These are phyloP conservation scores for Taxidea taxus DNA, from an alignment of 2,113 vertebrate genomes.

Conservation along the genomic window DNA sequence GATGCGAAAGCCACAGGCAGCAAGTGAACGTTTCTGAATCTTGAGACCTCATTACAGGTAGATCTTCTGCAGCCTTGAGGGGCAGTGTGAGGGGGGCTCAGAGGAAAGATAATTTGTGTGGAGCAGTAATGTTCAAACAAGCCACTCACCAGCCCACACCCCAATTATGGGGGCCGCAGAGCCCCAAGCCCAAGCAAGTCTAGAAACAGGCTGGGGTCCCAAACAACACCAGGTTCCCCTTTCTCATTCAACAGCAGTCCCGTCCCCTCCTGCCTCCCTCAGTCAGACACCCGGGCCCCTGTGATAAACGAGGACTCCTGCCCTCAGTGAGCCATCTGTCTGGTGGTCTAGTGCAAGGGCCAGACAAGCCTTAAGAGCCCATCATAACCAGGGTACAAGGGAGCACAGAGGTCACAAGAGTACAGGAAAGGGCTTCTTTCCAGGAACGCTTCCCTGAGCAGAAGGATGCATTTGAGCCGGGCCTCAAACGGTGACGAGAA, in stretches of 20 bases:
- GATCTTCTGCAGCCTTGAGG: slow-evolving; percentile 11
- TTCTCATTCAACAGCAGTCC: not conserved
- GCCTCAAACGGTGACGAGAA: not conserved
- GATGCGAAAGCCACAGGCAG: slow-evolving; percentile 54
- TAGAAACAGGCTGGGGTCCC: not conserved
- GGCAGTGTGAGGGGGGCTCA: not conserved
- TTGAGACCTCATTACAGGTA: slow-evolving; percentile 40
- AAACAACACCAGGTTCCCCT: not conserved
- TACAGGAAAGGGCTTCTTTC: not conserved
- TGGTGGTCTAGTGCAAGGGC: not conserved
- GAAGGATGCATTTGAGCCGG: not conserved
- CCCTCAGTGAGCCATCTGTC: not conserved
- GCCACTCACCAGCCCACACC: not conserved
- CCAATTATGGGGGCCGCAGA: not conserved
- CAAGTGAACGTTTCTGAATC: slow-evolving; percentile 42
- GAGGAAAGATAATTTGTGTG: not conserved
- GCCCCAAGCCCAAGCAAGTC: not conserved
- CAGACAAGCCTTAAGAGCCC: not conserved
- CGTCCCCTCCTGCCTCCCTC: not conserved
- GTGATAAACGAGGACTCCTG: not conserved
- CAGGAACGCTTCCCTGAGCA: not conserved
- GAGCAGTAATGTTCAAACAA: not conserved
- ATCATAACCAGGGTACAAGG: not conserved
- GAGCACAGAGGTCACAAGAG: not conserved
- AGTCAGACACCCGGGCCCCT: not conserved